These are phyloP conservation scores for Centruroides vittatus DNA, from an alignment of 1,140 invertebrate species.

Conservation along the genomic window DNA sequence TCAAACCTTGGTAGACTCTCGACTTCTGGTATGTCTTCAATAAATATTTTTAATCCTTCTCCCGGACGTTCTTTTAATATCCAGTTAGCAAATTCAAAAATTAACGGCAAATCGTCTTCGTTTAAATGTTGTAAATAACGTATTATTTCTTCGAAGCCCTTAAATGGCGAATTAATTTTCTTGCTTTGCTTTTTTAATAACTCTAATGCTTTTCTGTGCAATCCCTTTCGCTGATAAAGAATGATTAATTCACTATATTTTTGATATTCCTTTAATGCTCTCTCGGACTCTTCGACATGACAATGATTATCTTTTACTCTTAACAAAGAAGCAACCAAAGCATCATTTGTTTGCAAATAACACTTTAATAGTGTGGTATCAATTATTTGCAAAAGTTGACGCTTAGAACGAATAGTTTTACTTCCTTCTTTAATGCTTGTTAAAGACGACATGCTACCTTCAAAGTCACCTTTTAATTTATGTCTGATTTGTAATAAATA, in stretches of 20 bases:
- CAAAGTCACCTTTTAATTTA: conserved; percentile 37
- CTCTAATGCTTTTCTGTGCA: conserved; percentile 82
- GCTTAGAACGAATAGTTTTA: conserved; percentile 31
- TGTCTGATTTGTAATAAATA: conserved; percentile 61
- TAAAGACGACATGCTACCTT: conserved; percentile 17
- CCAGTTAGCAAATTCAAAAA: conserved; percentile 75
- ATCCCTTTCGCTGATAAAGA: conserved; percentile 82
- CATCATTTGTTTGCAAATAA: conserved; percentile 86
- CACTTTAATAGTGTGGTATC: conserved; percentile 93
- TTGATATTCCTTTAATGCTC: conserved; percentile 65
- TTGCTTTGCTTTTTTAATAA: conserved; percentile 66
- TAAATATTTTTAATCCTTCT: conserved; percentile 75
- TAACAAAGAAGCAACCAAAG: conserved; percentile 73
- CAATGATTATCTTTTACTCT: conserved; percentile 78
- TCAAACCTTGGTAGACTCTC: conserved; percentile 73
- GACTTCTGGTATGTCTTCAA: conserved; percentile 75
- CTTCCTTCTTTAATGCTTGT: conserved; percentile 34
- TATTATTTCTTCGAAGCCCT: conserved; percentile 67
- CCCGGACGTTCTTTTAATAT: conserved; percentile 70
- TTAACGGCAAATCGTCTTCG: conserved; percentile 21
- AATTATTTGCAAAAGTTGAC: conserved; percentile 73
- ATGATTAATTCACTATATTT: conserved; percentile 91
- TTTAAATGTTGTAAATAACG: conserved; percentile 84
- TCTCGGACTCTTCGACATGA: conserved; percentile 84
- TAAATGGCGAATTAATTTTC: conserved; percentile 56